Evolutionary conservation across 2,797 vertebrate species (phyloP), one percentile per base, ranked within the genome.

Genomic region (Remorina albescens): DNA sequence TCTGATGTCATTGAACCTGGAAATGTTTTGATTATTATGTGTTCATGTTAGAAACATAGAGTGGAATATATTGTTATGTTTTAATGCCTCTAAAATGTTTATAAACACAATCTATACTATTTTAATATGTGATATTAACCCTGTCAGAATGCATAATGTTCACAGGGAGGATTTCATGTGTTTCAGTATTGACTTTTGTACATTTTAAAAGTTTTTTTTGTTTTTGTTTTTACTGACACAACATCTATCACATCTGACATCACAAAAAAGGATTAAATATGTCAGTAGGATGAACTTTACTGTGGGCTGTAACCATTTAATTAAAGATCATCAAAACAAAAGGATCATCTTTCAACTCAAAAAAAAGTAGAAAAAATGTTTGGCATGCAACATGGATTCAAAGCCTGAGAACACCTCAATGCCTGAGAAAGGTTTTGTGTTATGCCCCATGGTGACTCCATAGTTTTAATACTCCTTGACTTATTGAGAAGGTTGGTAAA

Each of bases 401-500:
- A n/a, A 13, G 60, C 68, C 36, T 63, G 36, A 83, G 74, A 84
- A 78, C 72, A 73, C 46, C 39, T 80, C 59, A 72, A 53, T 64
- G 65, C 36, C 59, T 87, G 76, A 82, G 67, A 82, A 83, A 85
- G 82, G 78, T 84, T 87, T 88, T 78, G 73, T 80, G 64, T 51
- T 56, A 12, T 51, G 30, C 59, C 76, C 87, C 39, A 54, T 68
- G 80, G 85, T 80, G 83, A 78, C 67, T 63, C 69, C 51, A 85
- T 84, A 77, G 81, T 82, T 86, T 74, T 23, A 84, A 80, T 58
- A 69, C 72, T 82, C 66, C 55, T 63, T 66, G 57, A 86, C 79
- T 79, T 41, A 66, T 61, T 79, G 78, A 88, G 88, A 80, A 74
- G 81, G 67, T 49, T 86, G 76, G 81, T 87, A 93, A 92, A 92